Evolutionary conservation across 2,113 vertebrate species (phyloP).

Genomic region (Rhea americana): DNA sequence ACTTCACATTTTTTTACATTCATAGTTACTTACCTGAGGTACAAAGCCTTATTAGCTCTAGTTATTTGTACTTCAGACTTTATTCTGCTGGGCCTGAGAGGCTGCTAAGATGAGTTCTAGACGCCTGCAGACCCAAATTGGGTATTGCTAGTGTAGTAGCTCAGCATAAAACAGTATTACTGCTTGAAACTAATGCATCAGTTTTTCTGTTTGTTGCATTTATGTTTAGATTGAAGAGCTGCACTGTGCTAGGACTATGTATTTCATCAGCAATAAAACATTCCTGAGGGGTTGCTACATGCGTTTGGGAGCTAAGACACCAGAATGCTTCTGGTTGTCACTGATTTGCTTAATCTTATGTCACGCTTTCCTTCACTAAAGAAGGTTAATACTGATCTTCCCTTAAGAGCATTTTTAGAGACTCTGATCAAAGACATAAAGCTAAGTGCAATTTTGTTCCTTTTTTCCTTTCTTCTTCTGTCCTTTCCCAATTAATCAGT

Average conservation of each 20-base stretch:
- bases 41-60: accelerated
- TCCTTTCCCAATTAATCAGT: background rate
- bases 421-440: background rate
- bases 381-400: background rate
- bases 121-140: background rate
- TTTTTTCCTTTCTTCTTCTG: background rate
- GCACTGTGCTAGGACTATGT: background rate
- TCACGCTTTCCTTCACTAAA: background rate
- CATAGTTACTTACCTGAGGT: background rate
- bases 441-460: background rate
- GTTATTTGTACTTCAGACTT: background rate
- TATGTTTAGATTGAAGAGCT: background rate
- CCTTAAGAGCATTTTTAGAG: background rate
- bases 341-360: background rate
- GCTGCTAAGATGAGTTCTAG: background rate
- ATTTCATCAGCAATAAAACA: background rate
- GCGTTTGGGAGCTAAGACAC: background rate
- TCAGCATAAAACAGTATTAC: background rate
- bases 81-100: background rate
- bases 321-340: background rate
- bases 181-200: background rate
- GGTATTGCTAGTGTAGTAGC: background rate
- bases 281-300: background rate
- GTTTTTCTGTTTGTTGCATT: background rate
- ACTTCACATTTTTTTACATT: background rate